Evolutionary conservation across 2,888 invertebrate genomes (phyloP), one percentile per base, ranked within the genome.

Genomic region (Ferrisia virgata): DNA sequence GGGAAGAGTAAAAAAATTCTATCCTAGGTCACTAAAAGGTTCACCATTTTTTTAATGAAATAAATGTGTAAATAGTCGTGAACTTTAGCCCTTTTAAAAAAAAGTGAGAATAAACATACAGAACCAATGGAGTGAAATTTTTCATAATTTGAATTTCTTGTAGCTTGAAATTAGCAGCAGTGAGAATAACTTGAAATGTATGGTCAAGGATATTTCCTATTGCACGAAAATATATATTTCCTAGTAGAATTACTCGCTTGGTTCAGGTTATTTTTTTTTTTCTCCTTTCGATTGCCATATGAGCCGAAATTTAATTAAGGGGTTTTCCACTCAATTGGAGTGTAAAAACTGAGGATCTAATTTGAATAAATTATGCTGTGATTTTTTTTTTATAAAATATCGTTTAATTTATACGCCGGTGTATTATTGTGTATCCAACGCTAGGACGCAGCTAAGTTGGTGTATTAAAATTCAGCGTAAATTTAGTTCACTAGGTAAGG

Each of bases 401-500:
- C n/a, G n/a, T n/a, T n/a, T n/a, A n/a, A n/a, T n/a, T n/a, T n/a
- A n/a, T n/a, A n/a, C n/a, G n/a, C 36, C 36, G 5, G 36, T 36
- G 8, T 6, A 36, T 6, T 36, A 36, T 22, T 53, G 53, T 22
- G 18, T 18, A 22, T 53, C 22, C 22, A 2, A 53, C 53, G 22
- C 6, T 22, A 22, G 15, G 64, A 2, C 28, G 18, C 15, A 64
- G 25, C 15, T 28, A n/a, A n/a, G n/a, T n/a, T n/a, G n/a, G n/a
- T n/a, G n/a, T n/a, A n/a, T 28, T 13, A 15, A 28, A 25, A 31
- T 53, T 53, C 18, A 76, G 36, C 72, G 72, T 76, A 36, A 76
- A 76, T 76, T 36, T 11, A 69, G 69, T 76, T 28, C 64, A 64
- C 64, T 28, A 53, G 53, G 64, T 64, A 64, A 76, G 72, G 36